These are phyloP conservation scores for Trissoscelio sp. DNA, from an alignment of 2,888 invertebrate species.

Conservation along the genomic window DNA sequence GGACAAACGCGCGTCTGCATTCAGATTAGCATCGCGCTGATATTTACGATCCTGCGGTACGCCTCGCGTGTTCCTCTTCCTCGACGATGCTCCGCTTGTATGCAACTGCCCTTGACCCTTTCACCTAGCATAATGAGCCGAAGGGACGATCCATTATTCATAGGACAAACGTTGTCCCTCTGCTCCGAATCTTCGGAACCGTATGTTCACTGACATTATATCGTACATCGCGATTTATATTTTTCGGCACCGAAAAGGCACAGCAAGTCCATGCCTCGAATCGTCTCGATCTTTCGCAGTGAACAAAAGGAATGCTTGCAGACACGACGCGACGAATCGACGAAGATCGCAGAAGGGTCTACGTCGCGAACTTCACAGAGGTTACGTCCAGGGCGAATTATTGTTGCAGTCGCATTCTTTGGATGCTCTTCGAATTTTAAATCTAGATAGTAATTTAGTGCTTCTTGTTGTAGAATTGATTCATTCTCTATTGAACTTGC, in stretches of 20 bases:
- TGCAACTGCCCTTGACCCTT: constrained; percentile 80
- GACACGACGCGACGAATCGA: constrained; percentile 42
- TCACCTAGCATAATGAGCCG: constrained; percentile 80
- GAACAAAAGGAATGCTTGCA: constrained; percentile 51
- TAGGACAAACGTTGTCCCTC: constrained; percentile 78
- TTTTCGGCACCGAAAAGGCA: constrained; percentile 66
- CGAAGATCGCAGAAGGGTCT: constrained; percentile 2
- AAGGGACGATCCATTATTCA: constrained; percentile 79
- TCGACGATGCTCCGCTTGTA: constrained; percentile 72
- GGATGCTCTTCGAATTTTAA: constrained; percentile 2
- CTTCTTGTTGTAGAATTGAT: too few species aligned
- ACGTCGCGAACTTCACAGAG: constrained; percentile 22
- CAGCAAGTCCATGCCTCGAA: constrained; percentile 20
- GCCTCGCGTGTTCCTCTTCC: constrained; percentile 65
- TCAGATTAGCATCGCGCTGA: constrained; percentile 79
- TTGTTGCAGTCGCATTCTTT: constrained; percentile 34
- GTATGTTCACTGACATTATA: constrained; percentile 75
- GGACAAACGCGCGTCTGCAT: constrained; percentile 78
- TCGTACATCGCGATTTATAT: constrained; percentile 73
- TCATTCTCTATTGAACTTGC: too few species aligned
- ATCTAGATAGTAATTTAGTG: too few species aligned
- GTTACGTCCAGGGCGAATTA: constrained; percentile 41
- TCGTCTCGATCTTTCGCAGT: constrained; percentile 44
- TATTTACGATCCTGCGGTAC: constrained; percentile 60
- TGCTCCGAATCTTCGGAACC: constrained; percentile 76